Evolutionary conservation across 2,797 vertebrate species (phyloP).

Genomic region (Microctenopoma lineatum): DNA sequence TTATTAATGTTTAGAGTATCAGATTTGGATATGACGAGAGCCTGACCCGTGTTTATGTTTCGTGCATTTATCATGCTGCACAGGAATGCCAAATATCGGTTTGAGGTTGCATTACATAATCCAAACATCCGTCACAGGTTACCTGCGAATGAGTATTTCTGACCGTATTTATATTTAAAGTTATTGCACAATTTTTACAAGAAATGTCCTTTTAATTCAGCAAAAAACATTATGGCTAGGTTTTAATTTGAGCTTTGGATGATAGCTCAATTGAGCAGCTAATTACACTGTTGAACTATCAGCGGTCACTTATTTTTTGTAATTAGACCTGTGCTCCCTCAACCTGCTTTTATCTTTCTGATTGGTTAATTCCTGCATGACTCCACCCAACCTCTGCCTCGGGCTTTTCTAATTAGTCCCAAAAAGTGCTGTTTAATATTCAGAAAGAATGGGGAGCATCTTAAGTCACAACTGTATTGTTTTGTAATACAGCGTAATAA

Average conservation of each 20-base stretch:
- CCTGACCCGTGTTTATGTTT: background rate
- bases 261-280: background rate
- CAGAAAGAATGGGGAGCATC: background rate
- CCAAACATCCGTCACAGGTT: background rate
- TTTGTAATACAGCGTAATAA: background rate
- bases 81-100: background rate
- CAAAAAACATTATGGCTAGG: no score
- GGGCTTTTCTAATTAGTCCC: background rate
- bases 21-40: background rate
- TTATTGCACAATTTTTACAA: no score
- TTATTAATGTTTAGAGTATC: conserved; percentile 16
- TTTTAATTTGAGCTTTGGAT: no score
- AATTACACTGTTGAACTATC: background rate
- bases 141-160: background rate
- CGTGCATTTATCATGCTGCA: background rate
- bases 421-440: conserved; percentile 3
- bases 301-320: background rate
- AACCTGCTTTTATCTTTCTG: background rate
- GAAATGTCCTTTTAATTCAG: no score
- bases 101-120: background rate
- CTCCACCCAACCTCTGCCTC: background rate
- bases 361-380: conserved; percentile 2
- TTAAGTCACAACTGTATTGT: background rate
- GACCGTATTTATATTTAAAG: background rate
- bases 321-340: background rate